Evolutionary conservation across 2,888 invertebrate genomes (phyloP).

Genomic region (Cinara cedri): DNA sequence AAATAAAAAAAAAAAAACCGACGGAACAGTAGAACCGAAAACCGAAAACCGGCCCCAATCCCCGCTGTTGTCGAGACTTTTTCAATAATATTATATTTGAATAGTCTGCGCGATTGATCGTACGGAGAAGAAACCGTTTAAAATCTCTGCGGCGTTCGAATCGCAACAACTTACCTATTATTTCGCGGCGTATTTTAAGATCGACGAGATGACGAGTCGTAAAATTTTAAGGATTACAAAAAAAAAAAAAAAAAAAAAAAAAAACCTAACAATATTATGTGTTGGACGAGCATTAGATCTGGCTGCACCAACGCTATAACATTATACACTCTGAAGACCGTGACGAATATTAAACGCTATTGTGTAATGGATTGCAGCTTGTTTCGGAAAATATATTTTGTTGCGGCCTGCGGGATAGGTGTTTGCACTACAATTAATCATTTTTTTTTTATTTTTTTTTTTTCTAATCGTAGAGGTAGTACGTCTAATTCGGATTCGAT

Average conservation of each 20-base stretch:
- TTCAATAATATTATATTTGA: too few species aligned
- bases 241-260: background rate
- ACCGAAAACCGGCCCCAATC: too few species aligned
- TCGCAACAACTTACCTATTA: too few species aligned
- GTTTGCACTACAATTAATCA: constrained; percentile 32
- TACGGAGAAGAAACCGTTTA: too few species aligned
- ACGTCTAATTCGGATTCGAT: constrained; percentile 33
- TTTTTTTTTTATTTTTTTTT: constrained; percentile 42
- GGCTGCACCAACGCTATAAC: background rate
- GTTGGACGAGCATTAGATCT: constrained; percentile 19
- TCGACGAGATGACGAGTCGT: too few species aligned
- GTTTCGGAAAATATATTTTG: constrained; percentile 35
- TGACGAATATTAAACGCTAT: constrained; percentile 33
- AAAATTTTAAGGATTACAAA: constrained; percentile 18
- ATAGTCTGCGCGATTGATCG: too few species aligned
- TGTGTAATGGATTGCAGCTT: constrained; percentile 21
- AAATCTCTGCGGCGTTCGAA: too few species aligned
- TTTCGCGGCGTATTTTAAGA: too few species aligned
- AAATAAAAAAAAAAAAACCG: too few species aligned
- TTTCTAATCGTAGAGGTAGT: constrained; percentile 41
- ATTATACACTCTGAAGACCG: constrained; percentile 27
- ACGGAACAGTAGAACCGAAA: too few species aligned
- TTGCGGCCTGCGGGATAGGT: constrained; percentile 16
- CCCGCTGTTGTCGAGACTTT: too few species aligned
- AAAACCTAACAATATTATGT: background rate